Percentiles rank a stretch among this genome's conserved stretches.
Evolutionary conservation across 2,113 vertebrate species (phyloP).

Genomic region (Polypterus bichir): DNA sequence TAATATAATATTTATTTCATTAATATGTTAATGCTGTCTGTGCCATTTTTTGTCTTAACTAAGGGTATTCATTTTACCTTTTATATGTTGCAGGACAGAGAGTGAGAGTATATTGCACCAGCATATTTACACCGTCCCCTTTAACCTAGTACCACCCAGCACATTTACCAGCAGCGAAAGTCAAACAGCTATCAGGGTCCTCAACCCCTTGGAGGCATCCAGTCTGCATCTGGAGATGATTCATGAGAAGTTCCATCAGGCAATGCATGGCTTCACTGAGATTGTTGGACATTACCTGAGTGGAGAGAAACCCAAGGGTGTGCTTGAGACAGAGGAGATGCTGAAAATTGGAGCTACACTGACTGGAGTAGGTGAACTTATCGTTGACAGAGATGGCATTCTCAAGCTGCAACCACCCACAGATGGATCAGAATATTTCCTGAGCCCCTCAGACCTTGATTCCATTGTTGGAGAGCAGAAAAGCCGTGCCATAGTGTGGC

Average conservation of each 20-base stretch:
- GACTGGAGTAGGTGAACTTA: constrained; percentile 62
- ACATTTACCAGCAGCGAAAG: constrained; percentile 25
- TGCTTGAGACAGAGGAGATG: constrained; percentile 75
- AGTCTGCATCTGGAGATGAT: constrained; percentile 53
- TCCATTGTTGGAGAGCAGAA: constrained; percentile 44
- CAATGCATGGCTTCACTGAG: constrained; percentile 47
- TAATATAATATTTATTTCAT: too few species aligned
- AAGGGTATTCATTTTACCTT: neutral
- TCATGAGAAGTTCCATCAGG: constrained; percentile 69
- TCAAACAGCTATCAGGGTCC: constrained; percentile 39
- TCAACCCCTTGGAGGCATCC: constrained; percentile 51
- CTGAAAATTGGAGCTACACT: constrained; percentile 62
- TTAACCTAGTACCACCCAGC: constrained; percentile 34
- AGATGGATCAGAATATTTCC: constrained; percentile 48
- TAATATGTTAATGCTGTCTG: too few species aligned
- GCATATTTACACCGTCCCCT: constrained; percentile 56
- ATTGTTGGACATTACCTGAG: constrained; percentile 65
- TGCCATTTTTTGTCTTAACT: neutral
- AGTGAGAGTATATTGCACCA: constrained; percentile 56
- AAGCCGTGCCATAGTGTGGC: constrained; percentile 41
- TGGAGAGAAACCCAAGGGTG: constrained; percentile 72
- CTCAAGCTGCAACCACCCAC: constrained; percentile 57
- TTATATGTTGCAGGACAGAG: constrained; percentile 48
- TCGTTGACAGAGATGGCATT: constrained; percentile 48
- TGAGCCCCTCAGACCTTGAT: constrained; percentile 59